phyloP scores from a whole-genome alignment of 2,888 invertebrate species.

The Strigamia crassipes region DNA sequence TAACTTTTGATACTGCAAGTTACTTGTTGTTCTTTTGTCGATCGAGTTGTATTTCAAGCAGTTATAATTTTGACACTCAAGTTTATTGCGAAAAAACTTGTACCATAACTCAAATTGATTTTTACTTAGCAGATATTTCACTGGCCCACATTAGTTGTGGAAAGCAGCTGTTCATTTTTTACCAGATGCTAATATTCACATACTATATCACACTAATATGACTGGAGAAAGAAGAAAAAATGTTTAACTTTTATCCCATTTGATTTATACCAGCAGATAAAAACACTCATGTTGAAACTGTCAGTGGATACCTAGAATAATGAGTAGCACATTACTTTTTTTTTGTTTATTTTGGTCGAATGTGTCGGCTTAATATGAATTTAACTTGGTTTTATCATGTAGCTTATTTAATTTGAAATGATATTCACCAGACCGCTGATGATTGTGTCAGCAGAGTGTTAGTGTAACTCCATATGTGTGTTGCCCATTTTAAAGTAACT shows the following conservation, averaged over 20 bases:
- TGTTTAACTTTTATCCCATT: background rate
- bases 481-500: background rate
- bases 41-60: too few relatives aligned
- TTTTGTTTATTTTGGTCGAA: background rate
- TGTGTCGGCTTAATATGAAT: background rate
- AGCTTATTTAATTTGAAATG: background rate
- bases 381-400: background rate
- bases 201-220: slow-evolving; percentile 5
- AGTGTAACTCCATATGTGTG: background rate
- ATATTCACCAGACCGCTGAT: background rate
- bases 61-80: too few relatives aligned
- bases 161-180: background rate
- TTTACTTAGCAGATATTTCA: background rate
- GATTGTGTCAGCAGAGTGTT: background rate
- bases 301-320: slow-evolving; percentile 8
- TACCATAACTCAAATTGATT: background rate
- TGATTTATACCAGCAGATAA: slow-evolving; percentile 24
- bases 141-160: background rate
- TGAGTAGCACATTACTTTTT: background rate
- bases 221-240: background rate
- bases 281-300: background rate
- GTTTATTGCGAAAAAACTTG: background rate
- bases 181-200: slow-evolving; percentile 24
- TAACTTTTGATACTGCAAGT: too few relatives aligned
- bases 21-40: too few relatives aligned